phyloP scores from a whole-genome alignment of 2,797 vertebrate genomes.

The Melanotaenia maccullochi region DNA sequence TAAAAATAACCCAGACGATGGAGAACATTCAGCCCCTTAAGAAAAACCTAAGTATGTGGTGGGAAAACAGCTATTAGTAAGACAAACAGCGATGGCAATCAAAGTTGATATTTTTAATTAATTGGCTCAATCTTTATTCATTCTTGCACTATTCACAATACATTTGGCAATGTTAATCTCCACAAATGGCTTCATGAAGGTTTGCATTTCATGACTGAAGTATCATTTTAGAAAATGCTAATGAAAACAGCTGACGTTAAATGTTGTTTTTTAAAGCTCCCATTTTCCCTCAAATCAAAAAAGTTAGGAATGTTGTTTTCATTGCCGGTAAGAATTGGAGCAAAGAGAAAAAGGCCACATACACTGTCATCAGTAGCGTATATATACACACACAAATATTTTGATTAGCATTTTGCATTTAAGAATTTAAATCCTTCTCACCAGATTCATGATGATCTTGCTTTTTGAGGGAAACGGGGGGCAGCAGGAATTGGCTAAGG shows the following conservation, averaged over 20 bases:
- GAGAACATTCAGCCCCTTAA: conserved; percentile 9
- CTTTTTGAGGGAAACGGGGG: conserved; percentile 40
- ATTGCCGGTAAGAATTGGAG: not conserved
- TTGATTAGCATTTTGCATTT: not conserved
- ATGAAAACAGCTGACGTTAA: not conserved
- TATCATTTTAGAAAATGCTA: not conserved
- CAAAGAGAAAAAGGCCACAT: not conserved
- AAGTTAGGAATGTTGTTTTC: not conserved
- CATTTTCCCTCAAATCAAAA: not conserved
- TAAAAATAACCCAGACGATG: conserved; percentile 42
- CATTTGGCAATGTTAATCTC: not conserved
- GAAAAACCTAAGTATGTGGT: conserved; percentile 14
- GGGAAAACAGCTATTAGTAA: conserved; percentile 14
- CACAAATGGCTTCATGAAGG: not conserved
- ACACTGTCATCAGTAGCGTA: too few relatives aligned
- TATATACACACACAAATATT: not conserved
- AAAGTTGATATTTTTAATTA: not conserved
- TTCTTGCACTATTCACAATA: not conserved
- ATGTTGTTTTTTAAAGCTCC: not conserved
- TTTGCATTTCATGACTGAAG: not conserved
- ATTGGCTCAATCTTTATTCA: not conserved
- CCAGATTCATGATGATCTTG: conserved; percentile 24
- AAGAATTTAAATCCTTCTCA: conserved; percentile 31
- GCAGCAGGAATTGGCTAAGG: conserved; percentile 85
- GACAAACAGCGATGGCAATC: not conserved